phyloP scores from a whole-genome alignment of 2,888 invertebrate genomes.

The Monochamus alternatus region DNA sequence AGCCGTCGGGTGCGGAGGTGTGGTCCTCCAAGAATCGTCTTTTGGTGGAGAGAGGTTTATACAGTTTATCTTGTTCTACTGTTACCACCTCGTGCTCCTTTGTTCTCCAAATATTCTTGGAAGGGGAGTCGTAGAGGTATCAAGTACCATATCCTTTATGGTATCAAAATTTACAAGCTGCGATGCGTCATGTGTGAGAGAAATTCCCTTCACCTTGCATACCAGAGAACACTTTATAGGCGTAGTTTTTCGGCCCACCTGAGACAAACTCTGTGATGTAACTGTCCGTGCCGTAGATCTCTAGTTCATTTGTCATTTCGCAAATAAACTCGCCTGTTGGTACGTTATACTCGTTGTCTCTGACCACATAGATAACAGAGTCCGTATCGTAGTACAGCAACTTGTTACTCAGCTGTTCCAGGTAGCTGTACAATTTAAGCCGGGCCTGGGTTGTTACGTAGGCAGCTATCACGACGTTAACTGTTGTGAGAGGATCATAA shows the following conservation, averaged over 20 bases:
- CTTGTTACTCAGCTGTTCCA: too few species aligned
- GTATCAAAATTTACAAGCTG: too few species aligned
- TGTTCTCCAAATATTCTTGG: too few species aligned
- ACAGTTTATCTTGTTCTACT: too few species aligned
- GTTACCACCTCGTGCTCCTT: too few species aligned
- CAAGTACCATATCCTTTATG: too few species aligned
- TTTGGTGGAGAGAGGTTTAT: too few species aligned
- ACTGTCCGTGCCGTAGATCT: background rate
- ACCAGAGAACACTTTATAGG: background rate
- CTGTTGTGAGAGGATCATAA: slow-evolving; percentile 36
- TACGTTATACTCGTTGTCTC: slow-evolving; percentile 54
- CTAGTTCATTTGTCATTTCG: background rate
- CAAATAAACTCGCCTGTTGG: slow-evolving; percentile 1
- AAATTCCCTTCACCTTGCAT: too few species aligned
- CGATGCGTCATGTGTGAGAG: too few species aligned
- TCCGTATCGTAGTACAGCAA: slow-evolving; percentile 67
- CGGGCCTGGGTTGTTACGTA: slow-evolving; percentile 43
- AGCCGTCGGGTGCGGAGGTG: too few species aligned
- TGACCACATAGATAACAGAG: slow-evolving; percentile 58
- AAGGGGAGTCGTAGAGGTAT: too few species aligned
- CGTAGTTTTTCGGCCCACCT: background rate
- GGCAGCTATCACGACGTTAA: slow-evolving; percentile 62
- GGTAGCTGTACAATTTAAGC: slow-evolving; percentile 32
- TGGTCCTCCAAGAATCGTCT: too few species aligned
- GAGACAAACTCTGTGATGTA: background rate